Conservation (phyloP, 2,113 vertebrate species). For the Perca fluviatilis region DNA sequence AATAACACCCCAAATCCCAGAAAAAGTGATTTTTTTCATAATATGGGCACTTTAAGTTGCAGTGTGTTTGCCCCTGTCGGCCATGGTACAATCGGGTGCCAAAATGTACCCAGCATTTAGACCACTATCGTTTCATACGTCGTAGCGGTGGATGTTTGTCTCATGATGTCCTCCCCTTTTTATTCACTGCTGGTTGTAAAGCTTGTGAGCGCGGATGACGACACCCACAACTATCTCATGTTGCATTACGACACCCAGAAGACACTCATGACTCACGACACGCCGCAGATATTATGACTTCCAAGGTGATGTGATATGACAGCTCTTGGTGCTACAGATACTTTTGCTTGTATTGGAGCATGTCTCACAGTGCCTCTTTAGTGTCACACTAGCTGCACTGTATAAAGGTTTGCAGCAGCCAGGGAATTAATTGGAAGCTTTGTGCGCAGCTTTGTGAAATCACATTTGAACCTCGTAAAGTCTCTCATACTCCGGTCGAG, state of each 20-base stretch:
- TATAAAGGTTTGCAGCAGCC: slow-evolving; percentile 29
- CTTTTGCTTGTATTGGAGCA: slow-evolving; percentile 59
- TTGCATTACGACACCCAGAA: slow-evolving; percentile 67
- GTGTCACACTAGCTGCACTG: slow-evolving; percentile 34
- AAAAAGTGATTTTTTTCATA: too few relatives aligned
- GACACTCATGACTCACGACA: slow-evolving; percentile 67
- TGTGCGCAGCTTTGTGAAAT: slow-evolving; percentile 49
- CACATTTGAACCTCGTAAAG: slow-evolving; percentile 48
- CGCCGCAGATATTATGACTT: slow-evolving; percentile 56
- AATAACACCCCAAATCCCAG: too few relatives aligned
- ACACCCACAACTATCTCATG: slow-evolving; percentile 41
- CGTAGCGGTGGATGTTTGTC: background rate
- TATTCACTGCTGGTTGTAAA: slow-evolving; percentile 3
- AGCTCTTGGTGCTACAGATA: slow-evolving; percentile 47
- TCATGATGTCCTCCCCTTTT: background rate
- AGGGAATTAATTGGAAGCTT: slow-evolving; percentile 54
- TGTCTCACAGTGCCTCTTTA: slow-evolving; percentile 20
- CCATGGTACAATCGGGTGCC: background rate
- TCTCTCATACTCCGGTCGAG: slow-evolving; percentile 30
- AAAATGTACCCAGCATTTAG: background rate
- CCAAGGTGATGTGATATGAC: slow-evolving; percentile 57
- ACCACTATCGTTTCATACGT: background rate
- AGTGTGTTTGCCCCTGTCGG: too few relatives aligned
- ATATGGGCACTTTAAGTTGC: too few relatives aligned
- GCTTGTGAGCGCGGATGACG: slow-evolving; percentile 1